Evolutionary conservation across 2,113 vertebrate genomes (phyloP).

Genomic region (Geococcyx californianus): DNA sequence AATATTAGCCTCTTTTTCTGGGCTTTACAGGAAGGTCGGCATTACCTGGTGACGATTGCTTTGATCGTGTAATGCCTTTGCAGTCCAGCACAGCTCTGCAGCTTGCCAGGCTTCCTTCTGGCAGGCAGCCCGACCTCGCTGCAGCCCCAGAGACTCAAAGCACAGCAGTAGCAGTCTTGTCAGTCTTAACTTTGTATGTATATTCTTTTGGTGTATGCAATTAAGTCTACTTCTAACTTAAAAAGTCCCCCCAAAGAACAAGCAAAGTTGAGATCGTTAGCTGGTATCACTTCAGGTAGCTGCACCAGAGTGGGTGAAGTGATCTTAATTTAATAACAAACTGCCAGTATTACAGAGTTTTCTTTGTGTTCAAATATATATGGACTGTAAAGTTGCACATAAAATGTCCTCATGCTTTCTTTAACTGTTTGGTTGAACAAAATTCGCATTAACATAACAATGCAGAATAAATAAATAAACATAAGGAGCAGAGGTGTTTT

Average conservation of each 20-base stretch:
- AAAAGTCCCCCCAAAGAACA: neutral
- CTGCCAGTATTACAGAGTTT: neutral
- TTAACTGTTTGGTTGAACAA: neutral
- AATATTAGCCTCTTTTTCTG: neutral
- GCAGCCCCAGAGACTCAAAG: neutral
- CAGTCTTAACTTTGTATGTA: neutral
- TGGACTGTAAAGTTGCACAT: neutral
- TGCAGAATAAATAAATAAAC: neutral
- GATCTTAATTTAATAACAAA: neutral
- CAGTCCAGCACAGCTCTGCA: neutral
- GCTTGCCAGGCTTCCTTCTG: neutral
- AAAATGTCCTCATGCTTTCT: neutral
- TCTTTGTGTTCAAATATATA: neutral
- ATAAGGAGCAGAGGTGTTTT: neutral
- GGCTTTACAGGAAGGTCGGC: neutral
- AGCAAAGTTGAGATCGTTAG: neutral
- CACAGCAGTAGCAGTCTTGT: accelerated
- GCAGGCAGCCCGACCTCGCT: neutral
- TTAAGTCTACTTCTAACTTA: neutral
- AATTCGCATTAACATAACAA: neutral
- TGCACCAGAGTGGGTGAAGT: neutral
- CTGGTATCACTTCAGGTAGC: neutral
- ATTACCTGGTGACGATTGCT: neutral
- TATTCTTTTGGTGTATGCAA: neutral
- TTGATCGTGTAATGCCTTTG: neutral